These are phyloP conservation scores for Aythya baeri DNA, from an alignment of 2,113 vertebrate genomes.

Conservation along the genomic window DNA sequence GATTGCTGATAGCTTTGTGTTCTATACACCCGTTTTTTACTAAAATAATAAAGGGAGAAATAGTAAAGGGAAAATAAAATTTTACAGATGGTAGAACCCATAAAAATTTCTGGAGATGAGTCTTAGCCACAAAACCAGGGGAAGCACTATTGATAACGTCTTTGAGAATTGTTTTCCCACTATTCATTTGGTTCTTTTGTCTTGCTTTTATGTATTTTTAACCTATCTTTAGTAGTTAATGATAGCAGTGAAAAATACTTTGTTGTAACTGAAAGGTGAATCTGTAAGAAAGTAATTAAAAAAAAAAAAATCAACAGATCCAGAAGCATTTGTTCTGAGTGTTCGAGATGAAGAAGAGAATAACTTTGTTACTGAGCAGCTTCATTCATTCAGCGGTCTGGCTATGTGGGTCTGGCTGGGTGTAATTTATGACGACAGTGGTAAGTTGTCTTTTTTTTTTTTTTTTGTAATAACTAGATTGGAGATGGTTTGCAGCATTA, in stretches of 20 bases:
- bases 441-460: constrained; percentile 72
- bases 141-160: background rate
- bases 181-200: background rate
- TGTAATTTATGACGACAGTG: constrained; percentile 77
- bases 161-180: background rate
- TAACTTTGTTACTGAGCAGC: constrained; percentile 84
- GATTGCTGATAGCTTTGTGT: background rate
- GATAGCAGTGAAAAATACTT: background rate
- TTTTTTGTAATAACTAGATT: background rate
- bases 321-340: constrained; percentile 82
- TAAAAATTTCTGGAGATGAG: background rate
- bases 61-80: background rate
- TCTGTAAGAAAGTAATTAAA: background rate
- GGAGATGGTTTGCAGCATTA: background rate
- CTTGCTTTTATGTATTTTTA: background rate
- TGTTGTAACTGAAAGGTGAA: background rate
- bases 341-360: constrained; percentile 90
- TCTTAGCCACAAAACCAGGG: background rate
- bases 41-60: background rate
- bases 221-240: background rate
- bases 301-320: constrained; percentile 69
- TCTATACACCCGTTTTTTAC: background rate
- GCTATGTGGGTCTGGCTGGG: constrained; percentile 89
- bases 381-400: constrained; percentile 81
- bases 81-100: background rate